Conservation (phyloP, 2,797 vertebrate genomes). For the Coregonus suidteri region DNA sequence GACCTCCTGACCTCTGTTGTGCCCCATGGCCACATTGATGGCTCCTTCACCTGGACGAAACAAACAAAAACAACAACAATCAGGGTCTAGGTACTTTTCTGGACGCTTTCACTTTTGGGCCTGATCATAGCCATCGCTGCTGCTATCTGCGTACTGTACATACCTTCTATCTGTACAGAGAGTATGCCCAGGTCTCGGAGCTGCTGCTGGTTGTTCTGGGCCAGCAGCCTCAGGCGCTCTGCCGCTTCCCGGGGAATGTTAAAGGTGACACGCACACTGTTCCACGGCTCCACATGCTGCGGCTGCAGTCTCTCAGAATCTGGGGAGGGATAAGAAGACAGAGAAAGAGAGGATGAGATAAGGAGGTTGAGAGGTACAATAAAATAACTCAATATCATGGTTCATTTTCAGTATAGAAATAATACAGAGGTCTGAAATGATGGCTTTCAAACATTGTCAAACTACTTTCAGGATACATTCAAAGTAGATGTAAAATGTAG, state of each 20-base stretch:
- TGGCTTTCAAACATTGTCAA: not conserved
- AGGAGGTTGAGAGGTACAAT: not conserved
- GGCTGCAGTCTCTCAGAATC: constrained; percentile 83
- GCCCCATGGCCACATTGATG: constrained; percentile 90
- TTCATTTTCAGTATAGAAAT: not conserved
- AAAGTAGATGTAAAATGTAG: no score
- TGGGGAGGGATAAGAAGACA: constrained; percentile 47
- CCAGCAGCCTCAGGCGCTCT: constrained; percentile 89
- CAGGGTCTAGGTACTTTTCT: not conserved
- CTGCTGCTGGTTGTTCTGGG: constrained; percentile 97
- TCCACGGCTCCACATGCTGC: constrained; percentile 94
- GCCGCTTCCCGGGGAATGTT: constrained; percentile 98
- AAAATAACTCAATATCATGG: not conserved
- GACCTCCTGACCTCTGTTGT: constrained; percentile 90
- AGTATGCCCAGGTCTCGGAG: constrained; percentile 97
- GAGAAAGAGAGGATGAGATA: not conserved
- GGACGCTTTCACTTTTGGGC: not conserved
- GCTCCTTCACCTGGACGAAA: constrained; percentile 89
- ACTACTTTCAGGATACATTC: no score
- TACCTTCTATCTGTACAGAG: constrained; percentile 98
- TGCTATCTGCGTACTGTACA: not conserved
- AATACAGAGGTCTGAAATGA: not conserved
- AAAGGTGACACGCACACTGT: constrained; percentile 98
- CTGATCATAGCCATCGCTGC: not conserved
- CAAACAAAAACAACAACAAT: not conserved